Conservation (phyloP, 1,140 invertebrate species). For the Magallana angulata region DNA sequence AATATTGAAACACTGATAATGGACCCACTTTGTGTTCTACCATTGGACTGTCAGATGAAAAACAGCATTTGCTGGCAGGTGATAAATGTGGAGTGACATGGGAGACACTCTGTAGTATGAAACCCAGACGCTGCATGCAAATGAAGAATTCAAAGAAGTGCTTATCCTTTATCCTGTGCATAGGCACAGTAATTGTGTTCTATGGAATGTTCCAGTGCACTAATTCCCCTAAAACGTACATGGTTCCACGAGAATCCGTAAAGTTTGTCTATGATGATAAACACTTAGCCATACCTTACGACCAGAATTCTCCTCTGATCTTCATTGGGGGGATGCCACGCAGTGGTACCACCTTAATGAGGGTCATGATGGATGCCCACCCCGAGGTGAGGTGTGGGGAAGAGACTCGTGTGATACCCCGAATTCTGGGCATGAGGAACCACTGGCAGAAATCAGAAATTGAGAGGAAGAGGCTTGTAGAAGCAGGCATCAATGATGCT, state of each 20-base stretch:
- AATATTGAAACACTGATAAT: slow-evolving; percentile 19
- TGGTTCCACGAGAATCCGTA: slow-evolving; percentile 69
- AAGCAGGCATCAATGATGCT: slow-evolving; percentile 95
- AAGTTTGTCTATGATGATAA: slow-evolving; percentile 69
- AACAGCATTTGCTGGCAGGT: background rate
- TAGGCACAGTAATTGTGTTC: slow-evolving; percentile 34
- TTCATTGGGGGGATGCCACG: slow-evolving; percentile 98
- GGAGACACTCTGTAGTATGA: background rate
- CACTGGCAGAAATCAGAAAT: slow-evolving; percentile 73
- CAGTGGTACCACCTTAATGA: slow-evolving; percentile 97
- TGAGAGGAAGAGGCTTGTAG: slow-evolving; percentile 86
- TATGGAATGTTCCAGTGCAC: slow-evolving; percentile 63
- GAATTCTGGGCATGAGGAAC: slow-evolving; percentile 75
- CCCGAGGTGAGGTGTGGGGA: slow-evolving; percentile 98
- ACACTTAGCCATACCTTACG: slow-evolving; percentile 76
- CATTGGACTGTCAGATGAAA: background rate
- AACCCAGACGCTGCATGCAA: background rate
- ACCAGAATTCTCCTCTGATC: slow-evolving; percentile 93
- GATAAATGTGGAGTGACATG: background rate
- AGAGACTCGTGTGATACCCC: slow-evolving; percentile 97
- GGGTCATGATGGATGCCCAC: slow-evolving; percentile 99
- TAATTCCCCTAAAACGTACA: slow-evolving; percentile 58
- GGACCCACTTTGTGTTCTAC: background rate
- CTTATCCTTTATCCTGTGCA: background rate
- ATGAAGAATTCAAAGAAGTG: slow-evolving; percentile 36